phyloP scores from a whole-genome alignment of 1,140 invertebrate species.

The Drosophila trapezifrons region DNA sequence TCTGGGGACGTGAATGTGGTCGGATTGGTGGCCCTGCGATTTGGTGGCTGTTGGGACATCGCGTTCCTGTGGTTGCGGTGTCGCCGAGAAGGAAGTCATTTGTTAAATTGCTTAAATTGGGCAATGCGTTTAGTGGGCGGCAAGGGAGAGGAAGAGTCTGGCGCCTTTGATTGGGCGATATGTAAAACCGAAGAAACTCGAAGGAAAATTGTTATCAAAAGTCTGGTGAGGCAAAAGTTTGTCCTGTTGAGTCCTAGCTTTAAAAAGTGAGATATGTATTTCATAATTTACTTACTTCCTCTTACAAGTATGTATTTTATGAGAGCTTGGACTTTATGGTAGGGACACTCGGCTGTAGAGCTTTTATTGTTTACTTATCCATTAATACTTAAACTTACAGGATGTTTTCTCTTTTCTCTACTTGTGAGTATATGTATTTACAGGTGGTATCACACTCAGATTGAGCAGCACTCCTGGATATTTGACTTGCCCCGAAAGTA shows the following conservation, averaged over 20 bases:
- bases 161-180: conserved; percentile 22
- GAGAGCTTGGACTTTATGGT: too few relatives aligned
- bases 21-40: conserved; percentile 37
- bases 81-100: conserved; percentile 46
- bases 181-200: conserved; percentile 23
- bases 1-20: conserved; percentile 56
- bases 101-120: conserved; percentile 55
- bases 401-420: not conserved
- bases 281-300: not conserved
- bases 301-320: too few relatives aligned
- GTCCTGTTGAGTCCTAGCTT: conserved; percentile 2
- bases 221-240: conserved; percentile 20
- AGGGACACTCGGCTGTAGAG: too few relatives aligned
- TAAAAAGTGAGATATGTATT: not conserved
- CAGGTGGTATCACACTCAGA: not conserved
- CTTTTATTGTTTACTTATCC: not conserved
- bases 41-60: conserved; percentile 27
- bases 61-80: conserved; percentile 51
- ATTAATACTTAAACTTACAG: too few relatives aligned
- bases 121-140: conserved; percentile 10
- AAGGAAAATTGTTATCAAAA: conserved; percentile 26
- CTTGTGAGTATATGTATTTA: not conserved
- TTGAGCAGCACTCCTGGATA: not conserved
- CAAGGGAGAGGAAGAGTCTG: not conserved
- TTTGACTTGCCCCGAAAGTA: not conserved